Conservation (phyloP, 2,113 vertebrate genomes). For the Callaeas wilsoni region DNA sequence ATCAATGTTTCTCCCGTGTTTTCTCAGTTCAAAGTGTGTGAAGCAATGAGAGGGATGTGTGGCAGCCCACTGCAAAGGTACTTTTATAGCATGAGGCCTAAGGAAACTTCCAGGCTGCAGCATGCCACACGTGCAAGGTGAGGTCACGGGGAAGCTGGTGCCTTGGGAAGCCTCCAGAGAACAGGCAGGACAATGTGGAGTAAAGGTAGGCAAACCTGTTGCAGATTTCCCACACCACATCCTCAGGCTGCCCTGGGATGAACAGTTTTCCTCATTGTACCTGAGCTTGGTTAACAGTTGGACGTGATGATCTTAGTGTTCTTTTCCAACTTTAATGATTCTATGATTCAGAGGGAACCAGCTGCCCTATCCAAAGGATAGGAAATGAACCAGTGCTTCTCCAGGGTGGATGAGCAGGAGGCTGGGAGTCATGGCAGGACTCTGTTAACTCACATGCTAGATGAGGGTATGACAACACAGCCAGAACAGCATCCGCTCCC, state of each 20-base stretch:
- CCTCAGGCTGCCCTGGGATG: not conserved
- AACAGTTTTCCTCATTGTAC: not conserved
- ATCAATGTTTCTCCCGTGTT: not conserved
- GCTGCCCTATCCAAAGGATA: not conserved
- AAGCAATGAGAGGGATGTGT: not conserved
- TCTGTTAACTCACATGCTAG: not conserved
- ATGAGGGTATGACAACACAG: not conserved
- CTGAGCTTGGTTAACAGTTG: not conserved
- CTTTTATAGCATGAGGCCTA: not conserved
- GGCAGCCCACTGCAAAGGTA: not conserved
- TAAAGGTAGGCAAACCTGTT: not conserved
- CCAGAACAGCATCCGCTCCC: not conserved
- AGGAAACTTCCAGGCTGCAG: not conserved
- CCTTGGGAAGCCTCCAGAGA: not conserved
- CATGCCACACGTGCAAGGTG: fast-evolving
- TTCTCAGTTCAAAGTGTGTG: not conserved
- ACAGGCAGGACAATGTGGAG: not conserved
- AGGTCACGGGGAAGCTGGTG: not conserved
- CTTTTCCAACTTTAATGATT: not conserved
- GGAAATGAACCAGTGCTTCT: not conserved
- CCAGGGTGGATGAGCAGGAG: not conserved
- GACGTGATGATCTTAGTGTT: not conserved
- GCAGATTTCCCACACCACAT: not conserved
- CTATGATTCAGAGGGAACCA: not conserved
- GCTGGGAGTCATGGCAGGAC: not conserved